Evolutionary conservation across 1,140 invertebrate species (phyloP).

Genomic region (Sminthurinus signatus): DNA sequence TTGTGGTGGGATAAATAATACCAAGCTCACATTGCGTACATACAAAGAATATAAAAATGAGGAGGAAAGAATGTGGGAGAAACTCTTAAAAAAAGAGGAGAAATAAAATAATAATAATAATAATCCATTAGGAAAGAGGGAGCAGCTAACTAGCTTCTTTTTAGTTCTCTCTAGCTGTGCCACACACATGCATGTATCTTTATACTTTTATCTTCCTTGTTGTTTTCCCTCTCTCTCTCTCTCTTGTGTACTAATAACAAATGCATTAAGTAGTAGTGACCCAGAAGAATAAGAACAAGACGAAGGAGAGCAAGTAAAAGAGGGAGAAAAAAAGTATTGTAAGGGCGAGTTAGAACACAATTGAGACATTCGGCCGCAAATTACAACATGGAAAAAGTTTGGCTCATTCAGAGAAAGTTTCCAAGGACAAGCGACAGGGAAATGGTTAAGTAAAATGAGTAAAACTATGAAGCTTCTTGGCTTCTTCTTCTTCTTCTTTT

Average conservation of each 20-base stretch:
- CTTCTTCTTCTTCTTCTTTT: too few species aligned
- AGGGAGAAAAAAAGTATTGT: slow-evolving; percentile 22
- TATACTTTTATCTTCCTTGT: too few species aligned
- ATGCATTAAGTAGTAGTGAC: slow-evolving; percentile 12
- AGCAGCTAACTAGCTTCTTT: too few species aligned
- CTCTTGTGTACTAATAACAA: neutral
- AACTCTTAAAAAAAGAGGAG: neutral
- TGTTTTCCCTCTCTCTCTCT: too few species aligned
- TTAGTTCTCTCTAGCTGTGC: too few species aligned
- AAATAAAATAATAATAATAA: too few species aligned
- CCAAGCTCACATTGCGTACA: too few species aligned
- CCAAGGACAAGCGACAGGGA: slow-evolving; percentile 11
- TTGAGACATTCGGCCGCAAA: slow-evolving; percentile 41
- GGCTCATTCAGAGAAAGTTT: slow-evolving; percentile 19
- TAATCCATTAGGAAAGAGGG: slow-evolving; percentile 4
- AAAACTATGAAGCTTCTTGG: neutral
- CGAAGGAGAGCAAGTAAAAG: neutral
- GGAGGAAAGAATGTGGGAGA: too few species aligned
- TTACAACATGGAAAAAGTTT: slow-evolving; percentile 36
- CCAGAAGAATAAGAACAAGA: slow-evolving; percentile 7
- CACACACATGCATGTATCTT: neutral
- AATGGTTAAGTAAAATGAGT: slow-evolving; percentile 24
- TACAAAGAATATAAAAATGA: too few species aligned
- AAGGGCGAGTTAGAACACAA: slow-evolving; percentile 31
- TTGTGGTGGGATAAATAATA: too few species aligned